These are phyloP conservation scores for Ephialtes manifestator DNA, from an alignment of 2,888 invertebrate species.

Conservation along the genomic window DNA sequence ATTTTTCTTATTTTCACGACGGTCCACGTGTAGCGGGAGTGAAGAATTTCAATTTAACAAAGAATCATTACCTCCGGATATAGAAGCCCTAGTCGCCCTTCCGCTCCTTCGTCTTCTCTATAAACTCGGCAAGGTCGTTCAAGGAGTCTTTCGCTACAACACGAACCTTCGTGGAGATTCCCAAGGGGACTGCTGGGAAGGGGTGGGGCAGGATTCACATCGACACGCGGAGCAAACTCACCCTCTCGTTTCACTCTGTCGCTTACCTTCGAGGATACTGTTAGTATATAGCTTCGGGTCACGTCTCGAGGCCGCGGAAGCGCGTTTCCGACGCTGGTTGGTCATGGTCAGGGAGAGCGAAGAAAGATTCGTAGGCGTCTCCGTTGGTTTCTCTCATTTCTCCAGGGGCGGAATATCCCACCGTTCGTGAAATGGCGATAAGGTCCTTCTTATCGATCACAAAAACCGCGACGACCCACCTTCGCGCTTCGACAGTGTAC, in stretches of 20 bases:
- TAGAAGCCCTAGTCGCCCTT: slow-evolving; percentile 4
- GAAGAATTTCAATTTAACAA: slow-evolving; percentile 42
- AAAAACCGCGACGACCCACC: neutral
- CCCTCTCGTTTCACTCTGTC: slow-evolving; percentile 9
- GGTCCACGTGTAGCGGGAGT: neutral
- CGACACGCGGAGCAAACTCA: slow-evolving; percentile 43
- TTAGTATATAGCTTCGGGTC: slow-evolving; percentile 39
- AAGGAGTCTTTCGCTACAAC: slow-evolving; percentile 40
- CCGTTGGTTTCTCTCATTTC: neutral
- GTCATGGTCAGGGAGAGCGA: slow-evolving; percentile 67
- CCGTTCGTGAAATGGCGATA: neutral
- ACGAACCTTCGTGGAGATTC: slow-evolving; percentile 24
- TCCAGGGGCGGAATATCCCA: neutral
- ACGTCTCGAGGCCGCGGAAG: slow-evolving; percentile 62
- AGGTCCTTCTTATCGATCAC: slow-evolving; percentile 27
- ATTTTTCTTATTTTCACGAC: slow-evolving; percentile 1
- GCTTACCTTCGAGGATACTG: slow-evolving; percentile 24
- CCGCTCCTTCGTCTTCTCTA: slow-evolving; percentile 7
- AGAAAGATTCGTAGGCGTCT: slow-evolving; percentile 3
- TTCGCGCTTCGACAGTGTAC: neutral
- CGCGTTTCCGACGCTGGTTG: slow-evolving; percentile 56
- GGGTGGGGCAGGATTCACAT: slow-evolving; percentile 28
- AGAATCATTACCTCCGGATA: slow-evolving; percentile 55
- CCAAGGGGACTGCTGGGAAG: slow-evolving; percentile 1
- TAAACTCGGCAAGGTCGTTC: slow-evolving; percentile 49